Evolutionary conservation across 2,888 invertebrate species (phyloP).

Genomic region (Podotricha telesiphe): DNA sequence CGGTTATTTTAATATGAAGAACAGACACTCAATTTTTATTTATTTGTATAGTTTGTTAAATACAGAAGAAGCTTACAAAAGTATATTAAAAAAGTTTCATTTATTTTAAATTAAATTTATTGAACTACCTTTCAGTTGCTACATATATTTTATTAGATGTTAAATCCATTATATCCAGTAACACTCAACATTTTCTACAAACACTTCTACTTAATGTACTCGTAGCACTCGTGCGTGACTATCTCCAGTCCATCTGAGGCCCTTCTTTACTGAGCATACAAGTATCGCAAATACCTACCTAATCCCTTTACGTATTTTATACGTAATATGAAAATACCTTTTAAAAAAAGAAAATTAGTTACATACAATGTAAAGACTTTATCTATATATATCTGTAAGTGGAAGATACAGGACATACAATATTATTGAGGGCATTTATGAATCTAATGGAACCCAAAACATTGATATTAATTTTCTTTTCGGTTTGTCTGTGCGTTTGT

Average conservation of each 20-base stretch:
- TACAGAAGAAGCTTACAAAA: no score
- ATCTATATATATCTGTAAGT: no score
- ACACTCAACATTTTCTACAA: constrained; percentile 20
- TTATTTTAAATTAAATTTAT: no score
- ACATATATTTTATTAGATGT: constrained; percentile 4
- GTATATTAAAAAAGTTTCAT: neutral
- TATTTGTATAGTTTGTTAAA: no score
- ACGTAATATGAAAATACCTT: neutral
- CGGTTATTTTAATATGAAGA: no score
- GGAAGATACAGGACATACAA: no score
- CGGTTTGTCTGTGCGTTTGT: no score
- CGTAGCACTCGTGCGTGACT: constrained; percentile 37
- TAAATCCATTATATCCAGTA: constrained; percentile 10
- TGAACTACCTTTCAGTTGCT: neutral
- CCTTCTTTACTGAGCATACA: constrained; percentile 39
- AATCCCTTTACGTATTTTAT: constrained; percentile 2
- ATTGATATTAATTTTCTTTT: no score
- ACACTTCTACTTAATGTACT: constrained; percentile 22
- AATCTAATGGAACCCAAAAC: no score
- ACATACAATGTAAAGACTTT: neutral
- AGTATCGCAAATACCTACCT: constrained; percentile 1
- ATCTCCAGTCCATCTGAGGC: constrained; percentile 40
- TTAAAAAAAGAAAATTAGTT: neutral
- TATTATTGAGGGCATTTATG: no score
- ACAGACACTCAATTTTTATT: no score